Evolutionary conservation across 2,113 vertebrate genomes (phyloP).

Genomic region (Rallus limicola): DNA sequence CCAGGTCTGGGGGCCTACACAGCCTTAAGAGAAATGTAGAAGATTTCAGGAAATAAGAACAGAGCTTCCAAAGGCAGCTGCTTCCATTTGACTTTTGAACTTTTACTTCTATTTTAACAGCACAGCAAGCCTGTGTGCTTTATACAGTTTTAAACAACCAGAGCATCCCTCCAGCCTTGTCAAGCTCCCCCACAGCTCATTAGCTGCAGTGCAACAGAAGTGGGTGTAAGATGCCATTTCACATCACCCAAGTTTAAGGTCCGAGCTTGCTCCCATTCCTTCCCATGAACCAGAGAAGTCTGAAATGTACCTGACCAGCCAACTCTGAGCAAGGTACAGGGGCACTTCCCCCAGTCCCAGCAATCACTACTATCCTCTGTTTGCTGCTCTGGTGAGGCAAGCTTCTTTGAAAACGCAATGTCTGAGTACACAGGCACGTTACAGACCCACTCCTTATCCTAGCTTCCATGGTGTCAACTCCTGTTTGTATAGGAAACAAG

Average conservation of each 20-base stretch:
- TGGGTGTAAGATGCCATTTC: not conserved
- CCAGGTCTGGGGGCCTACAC: not conserved
- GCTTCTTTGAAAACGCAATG: not conserved
- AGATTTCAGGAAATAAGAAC: not conserved
- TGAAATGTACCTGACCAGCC: not conserved
- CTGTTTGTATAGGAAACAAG: not conserved
- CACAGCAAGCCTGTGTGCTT: not conserved
- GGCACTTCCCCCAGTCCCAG: not conserved
- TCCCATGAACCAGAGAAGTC: not conserved
- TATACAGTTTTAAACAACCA: not conserved
- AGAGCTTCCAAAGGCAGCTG: not conserved
- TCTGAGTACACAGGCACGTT: not conserved
- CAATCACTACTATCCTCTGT: fast-evolving
- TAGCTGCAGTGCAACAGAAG: not conserved
- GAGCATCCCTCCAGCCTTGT: not conserved
- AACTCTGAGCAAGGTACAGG: not conserved
- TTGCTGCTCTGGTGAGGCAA: not conserved
- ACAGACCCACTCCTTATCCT: not conserved
- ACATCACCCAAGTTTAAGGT: not conserved
- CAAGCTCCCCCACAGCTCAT: not conserved
- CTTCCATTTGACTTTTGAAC: not conserved
- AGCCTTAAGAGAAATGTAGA: not conserved
- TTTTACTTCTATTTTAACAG: not conserved
- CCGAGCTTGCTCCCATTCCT: not conserved
- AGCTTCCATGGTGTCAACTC: not conserved